Conservation (phyloP, 92 coral and sea anemone genomes). For the Actinernus sp. region DNA sequence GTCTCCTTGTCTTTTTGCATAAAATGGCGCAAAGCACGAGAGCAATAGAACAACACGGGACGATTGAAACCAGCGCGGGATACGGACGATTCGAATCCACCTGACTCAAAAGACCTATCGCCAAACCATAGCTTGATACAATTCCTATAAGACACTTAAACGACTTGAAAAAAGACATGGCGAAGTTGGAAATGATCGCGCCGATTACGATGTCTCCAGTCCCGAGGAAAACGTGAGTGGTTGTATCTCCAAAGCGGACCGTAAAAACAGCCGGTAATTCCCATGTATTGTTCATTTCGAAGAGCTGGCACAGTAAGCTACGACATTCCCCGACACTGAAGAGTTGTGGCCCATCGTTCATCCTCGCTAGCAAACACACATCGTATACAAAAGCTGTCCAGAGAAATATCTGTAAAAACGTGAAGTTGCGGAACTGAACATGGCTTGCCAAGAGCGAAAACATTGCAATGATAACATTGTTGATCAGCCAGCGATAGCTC, state of each 20-base stretch:
- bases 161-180: slow-evolving; percentile 93
- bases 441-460: slow-evolving; percentile 93
- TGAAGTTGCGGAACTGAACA: slow-evolving; percentile 91
- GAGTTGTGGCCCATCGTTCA: slow-evolving; percentile 72
- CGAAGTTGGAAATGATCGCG: slow-evolving; percentile 87
- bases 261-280: slow-evolving; percentile 95
- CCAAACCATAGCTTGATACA: slow-evolving; percentile 86
- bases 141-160: slow-evolving; percentile 79
- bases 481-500: slow-evolving; percentile 84
- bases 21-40: slow-evolving; percentile 80
- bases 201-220: slow-evolving; percentile 97
- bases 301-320: slow-evolving; percentile 84
- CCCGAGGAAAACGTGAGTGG: slow-evolving; percentile 91
- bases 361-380: slow-evolving; percentile 84
- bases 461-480: slow-evolving; percentile 88
- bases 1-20: slow-evolving; percentile 83
- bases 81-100: slow-evolving; percentile 87
- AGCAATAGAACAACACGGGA: slow-evolving; percentile 86
- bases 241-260: slow-evolving; percentile 85
- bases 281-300: slow-evolving; percentile 94
- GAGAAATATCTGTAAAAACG: slow-evolving; percentile 91
- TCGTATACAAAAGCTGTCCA: slow-evolving; percentile 98
- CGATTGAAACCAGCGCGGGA: slow-evolving; percentile 93
- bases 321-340: slow-evolving; percentile 89
- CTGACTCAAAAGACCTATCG: slow-evolving; percentile 85